phyloP scores from a whole-genome alignment of 2,113 vertebrate species.

The Embiotoca jacksoni region DNA sequence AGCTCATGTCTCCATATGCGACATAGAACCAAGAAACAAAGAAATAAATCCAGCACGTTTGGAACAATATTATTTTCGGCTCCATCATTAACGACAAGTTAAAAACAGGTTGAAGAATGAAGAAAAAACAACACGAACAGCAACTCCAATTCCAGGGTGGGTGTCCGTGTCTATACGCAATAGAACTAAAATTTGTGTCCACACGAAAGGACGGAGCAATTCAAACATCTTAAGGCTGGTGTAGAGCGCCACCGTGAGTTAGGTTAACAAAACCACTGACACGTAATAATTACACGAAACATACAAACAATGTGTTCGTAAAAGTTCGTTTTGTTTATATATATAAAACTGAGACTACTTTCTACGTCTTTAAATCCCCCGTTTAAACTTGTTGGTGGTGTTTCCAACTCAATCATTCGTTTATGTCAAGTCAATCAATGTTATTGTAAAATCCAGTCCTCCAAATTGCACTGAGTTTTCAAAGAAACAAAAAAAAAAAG shows the following conservation, averaged over 20 bases:
- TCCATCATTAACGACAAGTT: background rate
- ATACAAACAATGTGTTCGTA: too few relatives aligned
- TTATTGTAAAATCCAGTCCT: too few relatives aligned
- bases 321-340: too few relatives aligned
- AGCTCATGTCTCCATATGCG: constrained; percentile 76
- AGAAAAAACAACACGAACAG: background rate
- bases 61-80: background rate
- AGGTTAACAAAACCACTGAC: background rate
- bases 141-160: background rate
- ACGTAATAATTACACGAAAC: too few relatives aligned
- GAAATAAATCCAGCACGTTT: background rate
- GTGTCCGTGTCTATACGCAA: too few relatives aligned
- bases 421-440: too few relatives aligned
- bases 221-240: constrained; percentile 1
- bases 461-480: too few relatives aligned
- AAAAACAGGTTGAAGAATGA: background rate
- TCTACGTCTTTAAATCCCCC: too few relatives aligned
- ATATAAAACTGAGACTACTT: too few relatives aligned
- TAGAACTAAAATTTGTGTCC: background rate
- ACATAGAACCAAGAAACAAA: background rate
- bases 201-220: background rate
- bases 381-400: too few relatives aligned
- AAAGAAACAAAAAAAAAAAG: too few relatives aligned
- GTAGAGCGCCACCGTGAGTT: constrained; percentile 52
- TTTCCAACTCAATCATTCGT: too few relatives aligned